phyloP scores from a whole-genome alignment of 2,797 vertebrate genomes.

The Acipenser ruthenus region DNA sequence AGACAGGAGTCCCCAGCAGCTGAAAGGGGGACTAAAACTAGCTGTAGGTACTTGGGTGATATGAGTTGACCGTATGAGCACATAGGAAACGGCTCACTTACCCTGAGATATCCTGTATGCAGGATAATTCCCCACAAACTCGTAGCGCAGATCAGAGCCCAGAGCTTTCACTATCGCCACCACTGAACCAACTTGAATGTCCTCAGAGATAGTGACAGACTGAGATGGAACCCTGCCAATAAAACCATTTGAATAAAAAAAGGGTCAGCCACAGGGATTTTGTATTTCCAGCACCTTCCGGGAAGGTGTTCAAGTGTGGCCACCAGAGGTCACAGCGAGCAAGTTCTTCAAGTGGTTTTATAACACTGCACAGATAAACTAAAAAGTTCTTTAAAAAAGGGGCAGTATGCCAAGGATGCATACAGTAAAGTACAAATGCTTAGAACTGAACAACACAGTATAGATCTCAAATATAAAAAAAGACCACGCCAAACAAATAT shows the following conservation, averaged over 20 bases:
- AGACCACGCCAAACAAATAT: too few relatives aligned
- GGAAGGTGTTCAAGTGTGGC: neutral
- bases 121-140: slow-evolving; percentile 16
- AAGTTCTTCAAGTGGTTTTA: slow-evolving; percentile 17
- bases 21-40: neutral
- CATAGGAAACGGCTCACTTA: neutral
- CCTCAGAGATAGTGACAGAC: slow-evolving; percentile 21
- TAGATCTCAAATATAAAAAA: too few relatives aligned
- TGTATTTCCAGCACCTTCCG: neutral
- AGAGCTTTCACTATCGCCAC: slow-evolving; percentile 19
- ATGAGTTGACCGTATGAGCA: neutral
- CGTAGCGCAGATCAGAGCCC: slow-evolving; percentile 15
- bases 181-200: slow-evolving; percentile 8
- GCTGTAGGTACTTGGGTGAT: too few relatives aligned
- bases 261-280: neutral
- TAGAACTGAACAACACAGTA: too few relatives aligned
- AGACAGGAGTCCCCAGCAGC: neutral
- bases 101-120: slow-evolving; percentile 20
- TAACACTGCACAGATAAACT: slow-evolving; percentile 18
- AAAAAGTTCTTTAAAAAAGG: slow-evolving; percentile 19
- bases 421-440: too few relatives aligned
- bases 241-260: neutral
- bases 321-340: slow-evolving; percentile 19
- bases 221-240: slow-evolving; percentile 13
- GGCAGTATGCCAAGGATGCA: too few relatives aligned